A percentile compares a stretch with the other conserved stretches of the same genome.
Conservation (phyloP, 2,888 invertebrate species). For the Anorthoa munda region DNA sequence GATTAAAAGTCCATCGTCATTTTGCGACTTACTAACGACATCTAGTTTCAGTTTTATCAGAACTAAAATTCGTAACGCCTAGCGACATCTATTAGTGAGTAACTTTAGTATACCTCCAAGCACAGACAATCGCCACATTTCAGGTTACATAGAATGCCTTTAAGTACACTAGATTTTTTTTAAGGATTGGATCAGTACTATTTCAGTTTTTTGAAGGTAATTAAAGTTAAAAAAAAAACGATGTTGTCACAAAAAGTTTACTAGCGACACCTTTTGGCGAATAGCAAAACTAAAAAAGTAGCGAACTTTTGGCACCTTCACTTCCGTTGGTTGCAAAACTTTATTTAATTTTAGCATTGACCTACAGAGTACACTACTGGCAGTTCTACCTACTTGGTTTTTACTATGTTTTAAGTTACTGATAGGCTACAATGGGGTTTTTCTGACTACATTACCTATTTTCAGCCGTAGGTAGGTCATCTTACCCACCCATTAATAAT, state of each 20-base stretch:
- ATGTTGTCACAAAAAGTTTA: rapidly evolving
- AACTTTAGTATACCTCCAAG: conserved; percentile 33
- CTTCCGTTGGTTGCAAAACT: not conserved
- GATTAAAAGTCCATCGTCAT: too few relatives aligned
- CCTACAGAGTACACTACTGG: conserved; percentile 58
- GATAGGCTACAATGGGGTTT: not conserved
- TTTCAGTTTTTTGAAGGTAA: not conserved
- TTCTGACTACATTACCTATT: not conserved
- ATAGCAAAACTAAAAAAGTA: conserved; percentile 65
- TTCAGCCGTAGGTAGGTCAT: not conserved
- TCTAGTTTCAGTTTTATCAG: conserved; percentile 21
- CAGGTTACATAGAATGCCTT: not conserved
- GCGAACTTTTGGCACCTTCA: not conserved
- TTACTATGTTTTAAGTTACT: not conserved
- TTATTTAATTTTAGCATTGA: conserved; percentile 49
- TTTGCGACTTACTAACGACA: conserved; percentile 36
- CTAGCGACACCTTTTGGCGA: conserved; percentile 71
- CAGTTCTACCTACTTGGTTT: not conserved
- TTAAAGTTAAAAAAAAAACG: not conserved
- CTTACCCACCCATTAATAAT: too few relatives aligned
- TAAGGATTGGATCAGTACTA: too few relatives aligned
- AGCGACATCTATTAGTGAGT: conserved; percentile 75
- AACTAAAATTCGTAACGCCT: not conserved
- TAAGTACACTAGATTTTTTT: too few relatives aligned
- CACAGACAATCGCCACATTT: rapidly evolving